Base-by-base conservation (phyloP, 2,888 invertebrate genomes). In the Mimachlamys varia region DNA sequence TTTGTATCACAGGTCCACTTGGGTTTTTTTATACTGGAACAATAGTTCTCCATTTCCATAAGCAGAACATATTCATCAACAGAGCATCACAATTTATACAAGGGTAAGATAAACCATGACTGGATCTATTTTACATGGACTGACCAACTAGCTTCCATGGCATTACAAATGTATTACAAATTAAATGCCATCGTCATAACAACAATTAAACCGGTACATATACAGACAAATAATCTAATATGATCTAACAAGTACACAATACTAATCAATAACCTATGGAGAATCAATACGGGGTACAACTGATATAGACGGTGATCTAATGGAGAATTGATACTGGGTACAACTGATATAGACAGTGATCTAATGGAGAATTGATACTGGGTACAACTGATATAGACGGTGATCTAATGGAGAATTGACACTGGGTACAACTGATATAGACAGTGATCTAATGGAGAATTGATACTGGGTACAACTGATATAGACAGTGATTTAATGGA, bases 131-230 rank as follows among this genome's bases (percentile, higher is more conserved):
- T 10, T 7, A 62, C n/a, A 76, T 76, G 33, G 3, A 76, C 62
- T 22, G 12, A 33, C 33, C 27, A 7, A 33, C 76, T 76, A 76
- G 76, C 33, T 76, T 27, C 27, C 76, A 76, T 10, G 22, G 76
- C 76, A 76, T 76, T 33, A 33, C 76, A 27, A 76, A 76, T 76
- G 76, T 33, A 76, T 13, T 33, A 15, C 17, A 10, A 76, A 22
- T 76, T 76, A 76, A 76, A 76, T 76, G 76, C 76, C 76, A 22
- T 76, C 76, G 76, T 76, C 76, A 76, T 76, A 76, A 76, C 76
- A 76, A 27, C 76, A 76, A 76, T 76, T 27, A 33, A 76, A 27
- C 76, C 12, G 12, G 76, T 76, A 76, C 76, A 7, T 76, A 33
- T 33, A 76, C 33, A 33, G 76, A 76, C 76, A 76, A 76, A 50